These are phyloP conservation scores for Platysteira castanea DNA, from an alignment of 2,113 vertebrate species.

Conservation along the genomic window DNA sequence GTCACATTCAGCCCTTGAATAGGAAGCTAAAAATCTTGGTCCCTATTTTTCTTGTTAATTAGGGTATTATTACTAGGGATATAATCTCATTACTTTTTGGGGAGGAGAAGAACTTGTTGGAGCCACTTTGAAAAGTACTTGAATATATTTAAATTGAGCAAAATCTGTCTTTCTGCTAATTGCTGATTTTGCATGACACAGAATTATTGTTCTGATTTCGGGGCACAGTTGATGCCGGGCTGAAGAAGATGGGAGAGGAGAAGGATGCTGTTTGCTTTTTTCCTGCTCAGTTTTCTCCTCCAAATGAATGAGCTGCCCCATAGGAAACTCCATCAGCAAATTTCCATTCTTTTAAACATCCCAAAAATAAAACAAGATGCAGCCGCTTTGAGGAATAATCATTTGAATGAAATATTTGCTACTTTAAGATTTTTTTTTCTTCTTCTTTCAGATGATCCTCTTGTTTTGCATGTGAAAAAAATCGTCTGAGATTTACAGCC, in stretches of 20 bases:
- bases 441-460: slow-evolving; percentile 57
- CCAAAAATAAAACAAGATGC: slow-evolving; percentile 36
- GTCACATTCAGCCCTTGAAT: slow-evolving; percentile 61
- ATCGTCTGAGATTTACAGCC: slow-evolving; percentile 78
- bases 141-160: slow-evolving; percentile 39
- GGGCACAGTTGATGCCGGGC: background rate
- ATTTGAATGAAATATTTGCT: slow-evolving; percentile 53
- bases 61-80: slow-evolving; percentile 43
- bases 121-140: slow-evolving; percentile 52
- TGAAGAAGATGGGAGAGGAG: background rate
- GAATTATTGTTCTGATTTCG: background rate
- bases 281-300: background rate
- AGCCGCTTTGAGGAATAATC: background rate
- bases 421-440: slow-evolving; percentile 20
- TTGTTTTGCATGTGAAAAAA: slow-evolving; percentile 70
- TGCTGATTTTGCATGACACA: slow-evolving; percentile 44
- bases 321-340: background rate
- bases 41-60: slow-evolving; percentile 61
- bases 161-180: slow-evolving; percentile 49
- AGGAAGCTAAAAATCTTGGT: slow-evolving; percentile 35
- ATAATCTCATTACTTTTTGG: slow-evolving; percentile 60
- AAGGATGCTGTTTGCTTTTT: background rate
- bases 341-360: slow-evolving; percentile 48
- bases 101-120: slow-evolving; percentile 51
- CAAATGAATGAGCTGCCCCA: background rate